Evolutionary conservation across 1,140 invertebrate species (phyloP).

Genomic region (Sycobia sp.): DNA sequence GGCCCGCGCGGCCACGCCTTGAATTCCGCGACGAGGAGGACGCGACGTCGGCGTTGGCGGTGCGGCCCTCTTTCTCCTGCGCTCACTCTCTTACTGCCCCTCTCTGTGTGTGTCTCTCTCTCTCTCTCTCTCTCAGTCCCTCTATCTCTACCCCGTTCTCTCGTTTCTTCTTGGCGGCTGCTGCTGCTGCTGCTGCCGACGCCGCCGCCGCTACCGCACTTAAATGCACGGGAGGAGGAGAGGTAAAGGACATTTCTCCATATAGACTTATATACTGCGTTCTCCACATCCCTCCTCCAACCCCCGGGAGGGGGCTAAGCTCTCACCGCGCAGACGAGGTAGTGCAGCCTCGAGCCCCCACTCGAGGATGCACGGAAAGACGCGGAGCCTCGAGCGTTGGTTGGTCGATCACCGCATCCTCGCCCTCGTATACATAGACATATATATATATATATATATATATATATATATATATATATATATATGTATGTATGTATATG

Average conservation of each 20-base stretch:
- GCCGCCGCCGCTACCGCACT: too few relatives aligned
- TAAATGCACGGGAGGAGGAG: too few relatives aligned
- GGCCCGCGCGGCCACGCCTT: background rate
- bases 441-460: background rate
- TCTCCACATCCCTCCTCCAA: too few relatives aligned
- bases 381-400: background rate
- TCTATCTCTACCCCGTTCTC: slow-evolving; percentile 10
- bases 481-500: too few relatives aligned
- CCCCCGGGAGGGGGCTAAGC: too few relatives aligned
- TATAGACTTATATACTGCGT: too few relatives aligned
- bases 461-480: slow-evolving; percentile 11
- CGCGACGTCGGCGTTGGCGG: background rate
- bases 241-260: too few relatives aligned
- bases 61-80: background rate
- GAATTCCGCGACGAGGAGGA: too few relatives aligned
- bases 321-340: slow-evolving; percentile 15
- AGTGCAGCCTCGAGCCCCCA: too few relatives aligned
- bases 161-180: too few relatives aligned
- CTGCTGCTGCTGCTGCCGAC: too few relatives aligned
- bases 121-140: background rate
- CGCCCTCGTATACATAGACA: background rate
- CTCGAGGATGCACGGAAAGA: too few relatives aligned
- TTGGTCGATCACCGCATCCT: background rate
- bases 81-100: background rate
- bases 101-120: background rate